phyloP scores from a whole-genome alignment of 2,797 vertebrate genomes.

The Rhinichthys osculus region DNA sequence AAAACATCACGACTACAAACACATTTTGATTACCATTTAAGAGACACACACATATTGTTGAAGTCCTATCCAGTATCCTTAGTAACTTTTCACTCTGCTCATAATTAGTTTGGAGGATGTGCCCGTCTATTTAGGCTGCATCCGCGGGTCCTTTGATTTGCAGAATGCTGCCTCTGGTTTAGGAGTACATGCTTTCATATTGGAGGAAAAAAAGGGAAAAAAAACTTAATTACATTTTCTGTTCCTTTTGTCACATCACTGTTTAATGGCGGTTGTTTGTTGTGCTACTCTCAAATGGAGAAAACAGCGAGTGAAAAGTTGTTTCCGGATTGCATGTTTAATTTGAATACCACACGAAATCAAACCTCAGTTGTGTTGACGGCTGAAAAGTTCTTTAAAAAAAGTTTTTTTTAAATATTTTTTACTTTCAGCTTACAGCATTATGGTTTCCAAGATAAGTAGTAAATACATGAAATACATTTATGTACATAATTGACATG shows the following conservation, averaged over 20 bases:
- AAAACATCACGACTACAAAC: slow-evolving; percentile 68
- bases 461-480: slow-evolving; percentile 1
- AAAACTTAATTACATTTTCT: slow-evolving; percentile 88
- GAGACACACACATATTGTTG: slow-evolving; percentile 73
- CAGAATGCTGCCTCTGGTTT: slow-evolving; percentile 80
- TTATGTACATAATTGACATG: not conserved
- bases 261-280: slow-evolving; percentile 87
- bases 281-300: slow-evolving; percentile 82
- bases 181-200: slow-evolving; percentile 80
- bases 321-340: slow-evolving; percentile 75
- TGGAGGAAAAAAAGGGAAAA: slow-evolving; percentile 64
- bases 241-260: slow-evolving; percentile 85
- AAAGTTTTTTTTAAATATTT: not conserved
- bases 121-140: slow-evolving; percentile 82
- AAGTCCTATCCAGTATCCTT: slow-evolving; percentile 79
- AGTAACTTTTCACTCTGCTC: slow-evolving; percentile 82
- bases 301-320: slow-evolving; percentile 59
- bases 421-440: not conserved
- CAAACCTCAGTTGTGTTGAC: slow-evolving; percentile 49
- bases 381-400: slow-evolving; percentile 10
- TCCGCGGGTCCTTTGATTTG: slow-evolving; percentile 83
- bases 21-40: slow-evolving; percentile 76
- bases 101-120: slow-evolving; percentile 83
- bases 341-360: slow-evolving; percentile 64
- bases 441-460: slow-evolving; percentile 9